Evolutionary conservation across 2,113 vertebrate species (phyloP).

Genomic region (Fukomys damarensis): DNA sequence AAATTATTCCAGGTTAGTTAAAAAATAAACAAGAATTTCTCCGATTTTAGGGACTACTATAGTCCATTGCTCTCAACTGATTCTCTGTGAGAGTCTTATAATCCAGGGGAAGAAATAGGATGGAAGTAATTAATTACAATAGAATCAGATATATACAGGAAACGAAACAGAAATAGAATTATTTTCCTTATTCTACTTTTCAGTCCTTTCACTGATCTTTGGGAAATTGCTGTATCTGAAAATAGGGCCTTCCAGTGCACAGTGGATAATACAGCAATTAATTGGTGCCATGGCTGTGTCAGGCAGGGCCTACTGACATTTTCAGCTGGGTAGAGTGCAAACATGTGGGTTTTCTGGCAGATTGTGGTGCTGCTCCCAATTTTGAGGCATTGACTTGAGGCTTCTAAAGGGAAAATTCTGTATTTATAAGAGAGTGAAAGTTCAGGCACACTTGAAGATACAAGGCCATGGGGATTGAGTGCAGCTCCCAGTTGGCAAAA

Average conservation of each 20-base stretch:
- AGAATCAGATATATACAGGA: background rate
- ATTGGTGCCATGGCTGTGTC: background rate
- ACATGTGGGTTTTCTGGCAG: background rate
- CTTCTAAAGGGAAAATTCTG: background rate
- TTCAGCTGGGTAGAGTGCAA: background rate
- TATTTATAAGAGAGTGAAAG: background rate
- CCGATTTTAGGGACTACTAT: background rate
- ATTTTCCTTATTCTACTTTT: background rate
- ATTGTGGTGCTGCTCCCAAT: background rate
- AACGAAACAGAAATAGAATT: slow-evolving; percentile 11
- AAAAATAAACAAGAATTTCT: background rate
- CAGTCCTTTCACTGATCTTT: background rate
- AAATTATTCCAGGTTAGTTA: background rate
- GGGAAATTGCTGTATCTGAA: background rate
- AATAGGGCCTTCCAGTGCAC: background rate
- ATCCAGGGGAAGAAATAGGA: background rate
- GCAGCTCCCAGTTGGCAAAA: background rate
- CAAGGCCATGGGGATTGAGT: background rate
- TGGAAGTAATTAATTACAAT: background rate
- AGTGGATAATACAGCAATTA: background rate
- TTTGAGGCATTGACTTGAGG: background rate
- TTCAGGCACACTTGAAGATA: background rate
- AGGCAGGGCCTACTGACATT: background rate
- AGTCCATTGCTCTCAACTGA: background rate
- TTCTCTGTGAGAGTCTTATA: background rate